phyloP scores from a whole-genome alignment of 2,888 invertebrate genomes.

The Papilio demoleus region DNA sequence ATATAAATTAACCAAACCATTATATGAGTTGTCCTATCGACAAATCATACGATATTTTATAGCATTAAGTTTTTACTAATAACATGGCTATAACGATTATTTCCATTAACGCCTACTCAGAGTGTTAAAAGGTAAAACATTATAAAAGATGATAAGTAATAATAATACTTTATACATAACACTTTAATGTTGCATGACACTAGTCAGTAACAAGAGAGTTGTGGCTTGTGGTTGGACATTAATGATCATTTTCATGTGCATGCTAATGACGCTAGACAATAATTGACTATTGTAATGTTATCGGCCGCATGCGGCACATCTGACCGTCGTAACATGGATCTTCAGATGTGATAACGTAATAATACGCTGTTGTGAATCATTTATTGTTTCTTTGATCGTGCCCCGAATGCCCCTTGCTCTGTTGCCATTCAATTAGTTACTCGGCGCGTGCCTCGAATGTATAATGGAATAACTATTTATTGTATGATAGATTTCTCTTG shows the following conservation, averaged over 20 bases:
- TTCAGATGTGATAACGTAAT: conserved; percentile 53
- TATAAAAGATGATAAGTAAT: neutral
- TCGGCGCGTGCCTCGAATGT: conserved; percentile 34
- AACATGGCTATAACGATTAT: neutral
- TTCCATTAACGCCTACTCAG: neutral
- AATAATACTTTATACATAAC: neutral
- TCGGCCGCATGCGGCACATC: conserved; percentile 51
- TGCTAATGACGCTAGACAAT: conserved; percentile 51
- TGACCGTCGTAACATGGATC: conserved; percentile 54
- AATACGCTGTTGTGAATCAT: conserved; percentile 56
- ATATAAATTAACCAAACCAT: neutral
- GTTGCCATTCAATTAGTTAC: conserved; percentile 48
- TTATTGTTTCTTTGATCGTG: conserved; percentile 60
- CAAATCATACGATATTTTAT: neutral
- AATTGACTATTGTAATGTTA: conserved; percentile 55
- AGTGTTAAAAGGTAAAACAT: neutral
- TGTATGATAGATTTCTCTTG: conserved; percentile 36
- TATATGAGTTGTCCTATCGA: no score
- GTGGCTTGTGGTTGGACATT: conserved; percentile 38
- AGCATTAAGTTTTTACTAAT: neutral
- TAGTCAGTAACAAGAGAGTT: conserved; percentile 5
- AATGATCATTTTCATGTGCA: conserved; percentile 6
- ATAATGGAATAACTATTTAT: conserved; percentile 24
- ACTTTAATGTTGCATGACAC: neutral
- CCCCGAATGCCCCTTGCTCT: conserved; percentile 57